phyloP scores from a whole-genome alignment of 2,888 invertebrate species.

The Dicyrtomina minuta region DNA sequence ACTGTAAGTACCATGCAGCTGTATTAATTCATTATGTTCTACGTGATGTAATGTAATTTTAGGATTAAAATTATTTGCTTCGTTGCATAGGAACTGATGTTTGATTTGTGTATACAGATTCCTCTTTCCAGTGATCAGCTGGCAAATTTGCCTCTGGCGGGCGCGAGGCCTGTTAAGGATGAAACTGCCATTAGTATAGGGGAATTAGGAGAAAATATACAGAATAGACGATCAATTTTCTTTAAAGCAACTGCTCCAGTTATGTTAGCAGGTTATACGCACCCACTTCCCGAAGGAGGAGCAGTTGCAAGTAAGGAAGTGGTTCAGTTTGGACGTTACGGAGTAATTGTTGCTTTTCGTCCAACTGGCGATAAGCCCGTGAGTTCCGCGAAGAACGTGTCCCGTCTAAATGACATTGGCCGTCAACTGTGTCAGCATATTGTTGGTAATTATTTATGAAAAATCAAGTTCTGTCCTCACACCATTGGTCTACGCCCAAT shows the following conservation, averaged over 20 bases:
- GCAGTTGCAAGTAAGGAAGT: constrained; percentile 59
- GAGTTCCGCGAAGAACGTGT: not conserved
- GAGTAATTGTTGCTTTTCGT: constrained; percentile 75
- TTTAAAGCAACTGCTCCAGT: constrained; percentile 58
- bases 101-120: constrained; percentile 32
- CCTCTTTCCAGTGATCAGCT: constrained; percentile 68
- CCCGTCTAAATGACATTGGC: constrained; percentile 60
- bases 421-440: constrained; percentile 87
- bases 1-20: constrained; percentile 49
- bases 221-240: constrained; percentile 74
- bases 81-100: not conserved
- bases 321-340: constrained; percentile 71
- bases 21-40: too few species aligned
- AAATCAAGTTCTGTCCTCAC: too few species aligned
- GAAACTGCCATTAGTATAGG: constrained; percentile 82
- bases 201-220: constrained; percentile 85
- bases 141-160: constrained; percentile 64
- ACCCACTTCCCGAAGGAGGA: constrained; percentile 67
- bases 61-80: not conserved
- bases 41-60: too few species aligned
- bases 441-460: constrained; percentile 64
- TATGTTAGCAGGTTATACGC: constrained; percentile 71
- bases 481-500: too few species aligned
- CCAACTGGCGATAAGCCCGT: constrained; percentile 54
- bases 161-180: constrained; percentile 74